Conservation (phyloP, 2,888 invertebrate genomes). For the Podotricha telesiphe region DNA sequence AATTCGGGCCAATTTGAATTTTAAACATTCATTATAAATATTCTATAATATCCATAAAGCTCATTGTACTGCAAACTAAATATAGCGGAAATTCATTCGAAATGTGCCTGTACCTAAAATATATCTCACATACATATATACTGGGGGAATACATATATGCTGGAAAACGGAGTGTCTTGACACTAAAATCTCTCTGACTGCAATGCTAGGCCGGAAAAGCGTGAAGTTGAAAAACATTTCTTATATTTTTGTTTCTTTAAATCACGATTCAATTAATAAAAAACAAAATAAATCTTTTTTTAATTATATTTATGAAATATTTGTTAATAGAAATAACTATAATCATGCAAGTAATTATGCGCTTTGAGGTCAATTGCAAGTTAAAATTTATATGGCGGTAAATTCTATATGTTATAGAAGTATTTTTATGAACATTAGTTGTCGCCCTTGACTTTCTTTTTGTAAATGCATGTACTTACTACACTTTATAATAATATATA, state of each 20-base stretch:
- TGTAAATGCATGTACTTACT: no score
- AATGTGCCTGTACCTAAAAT: background rate
- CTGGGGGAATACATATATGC: background rate
- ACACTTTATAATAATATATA: no score
- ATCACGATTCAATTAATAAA: no score
- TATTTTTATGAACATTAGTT: slow-evolving; percentile 18
- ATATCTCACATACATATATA: no score
- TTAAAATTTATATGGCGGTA: slow-evolving; percentile 7
- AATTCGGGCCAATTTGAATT: no score
- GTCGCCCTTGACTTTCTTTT: slow-evolving; percentile 5
- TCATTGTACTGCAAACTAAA: slow-evolving; percentile 19
- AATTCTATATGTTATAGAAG: slow-evolving; percentile 12
- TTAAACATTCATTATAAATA: background rate
- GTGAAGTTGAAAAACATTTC: no score
- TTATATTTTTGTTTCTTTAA: no score
- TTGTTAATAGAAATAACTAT: slow-evolving; percentile 20
- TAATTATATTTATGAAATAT: background rate
- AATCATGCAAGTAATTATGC: slow-evolving; percentile 4
- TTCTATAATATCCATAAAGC: slow-evolving; percentile 24
- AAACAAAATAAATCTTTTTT: no score
- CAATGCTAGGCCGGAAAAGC: no score
- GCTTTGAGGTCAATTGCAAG: slow-evolving; percentile 22
- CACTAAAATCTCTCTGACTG: no score
- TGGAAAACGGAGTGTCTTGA: no score
- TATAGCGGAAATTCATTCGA: slow-evolving; percentile 46